Evolutionary conservation across 1,140 invertebrate species (phyloP), one percentile per base, ranked within the genome.

Genomic region (Diorhabda elongata): DNA sequence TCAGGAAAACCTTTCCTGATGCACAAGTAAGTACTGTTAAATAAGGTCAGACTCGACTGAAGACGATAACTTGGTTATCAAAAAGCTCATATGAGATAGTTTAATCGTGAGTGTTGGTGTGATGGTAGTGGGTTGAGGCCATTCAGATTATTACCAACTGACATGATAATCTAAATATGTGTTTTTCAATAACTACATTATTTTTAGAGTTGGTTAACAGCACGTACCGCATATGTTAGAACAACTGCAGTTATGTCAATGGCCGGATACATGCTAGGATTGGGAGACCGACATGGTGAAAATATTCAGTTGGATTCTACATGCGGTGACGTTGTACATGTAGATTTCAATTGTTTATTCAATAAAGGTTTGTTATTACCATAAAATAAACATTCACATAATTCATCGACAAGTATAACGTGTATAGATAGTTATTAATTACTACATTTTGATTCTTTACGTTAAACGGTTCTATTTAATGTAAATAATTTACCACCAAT

Each of bases 301-400:
- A 99, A 99, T 81, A 97, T 99, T 73, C 84, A 98, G 2, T 87
- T 99, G 72, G 96, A 99, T 83, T 90, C 92, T 0, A 92, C 87
- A 11, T 92, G 88, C 75, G 98, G 97, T 0, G 95, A 99, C 78
- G 89, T 91, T 3, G 91, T 99, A 3, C 98, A 99, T 81, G 97
- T 99, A 0, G 98, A 99, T 82, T 99, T 98, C 78, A 99, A 98
- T 81, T 97, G 96, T 78, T 82, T 99, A 7, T 99, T 99, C 80
- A 98, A 99, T 81, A 92, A 91, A 83, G 91, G 85, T 83, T 81
- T 77, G 57, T 66, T 26, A 26, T 26, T 26, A 26, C 1, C 26
- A 26, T 26, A 26, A 26, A 26, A 26, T 26, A 26, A 26, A 26
- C 26, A 1, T 56, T 56, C 52, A 7, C 52, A 56, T 56, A 56